Percentiles rank a stretch among this genome's conserved stretches.
These are phyloP conservation scores for Ommatoiulus sabulosus DNA, from an alignment of 2,888 invertebrate genomes.

Conservation along the genomic window DNA sequence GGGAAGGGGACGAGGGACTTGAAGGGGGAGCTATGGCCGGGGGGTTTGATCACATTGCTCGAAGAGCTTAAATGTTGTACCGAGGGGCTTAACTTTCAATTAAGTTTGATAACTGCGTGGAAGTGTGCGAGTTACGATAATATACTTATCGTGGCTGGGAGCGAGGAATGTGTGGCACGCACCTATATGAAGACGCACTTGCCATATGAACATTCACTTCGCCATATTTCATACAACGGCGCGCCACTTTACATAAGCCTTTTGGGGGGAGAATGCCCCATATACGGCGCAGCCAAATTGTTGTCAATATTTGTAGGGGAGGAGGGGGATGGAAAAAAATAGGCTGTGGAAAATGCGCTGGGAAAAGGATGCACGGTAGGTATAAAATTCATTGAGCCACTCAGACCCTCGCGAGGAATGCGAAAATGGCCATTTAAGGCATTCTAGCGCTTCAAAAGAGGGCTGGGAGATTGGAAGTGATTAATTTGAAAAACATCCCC, in stretches of 20 bases:
- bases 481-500: conserved; percentile 47
- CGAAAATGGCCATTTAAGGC: conserved; percentile 50
- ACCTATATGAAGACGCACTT: conserved; percentile 47
- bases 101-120: conserved; percentile 47
- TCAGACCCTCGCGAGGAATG: conserved; percentile 37
- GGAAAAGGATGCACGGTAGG: conserved; percentile 11
- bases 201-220: conserved; percentile 1
- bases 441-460: conserved; percentile 48
- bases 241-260: conserved; percentile 19
- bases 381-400: conserved; percentile 49
- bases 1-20: background rate
- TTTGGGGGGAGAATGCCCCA: conserved; percentile 10
- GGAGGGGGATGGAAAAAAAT: background rate
- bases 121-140: conserved; percentile 51
- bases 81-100: conserved; percentile 50
- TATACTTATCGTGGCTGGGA: conserved; percentile 48
- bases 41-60: conserved; percentile 32
- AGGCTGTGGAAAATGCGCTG: background rate
- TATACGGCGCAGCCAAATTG: conserved; percentile 19
- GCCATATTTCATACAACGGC: conserved; percentile 49
- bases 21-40: background rate
- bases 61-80: conserved; percentile 43
- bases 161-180: conserved; percentile 20
- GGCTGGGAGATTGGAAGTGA: conserved; percentile 45
- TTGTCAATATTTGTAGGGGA: conserved; percentile 42